Evolutionary conservation across 2,797 vertebrate species (phyloP), one percentile per base, ranked within the genome.

Genomic region (Zalophus californianus): DNA sequence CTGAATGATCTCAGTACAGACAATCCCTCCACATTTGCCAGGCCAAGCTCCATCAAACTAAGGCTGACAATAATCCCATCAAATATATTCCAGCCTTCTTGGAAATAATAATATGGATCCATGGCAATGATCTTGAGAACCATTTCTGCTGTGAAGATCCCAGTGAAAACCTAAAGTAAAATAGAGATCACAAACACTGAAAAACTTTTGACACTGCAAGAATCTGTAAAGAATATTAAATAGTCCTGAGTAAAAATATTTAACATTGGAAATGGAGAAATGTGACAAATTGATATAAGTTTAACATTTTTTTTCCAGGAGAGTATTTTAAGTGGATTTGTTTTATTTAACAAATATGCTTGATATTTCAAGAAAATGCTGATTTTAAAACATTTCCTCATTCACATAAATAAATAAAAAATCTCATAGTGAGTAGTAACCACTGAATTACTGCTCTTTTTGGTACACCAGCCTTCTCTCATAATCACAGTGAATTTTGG

Each of bases 61-160:
- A 99, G 98, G 96, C 98, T 99, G 97, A 99, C 99, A 8, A 99
- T 99, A 97, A 99, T 98, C 86, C 99, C 99, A 98, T 99, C 99
- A 98, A 99, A 99, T 98, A 99, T 99, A 98, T 99, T 99, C 99
- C 99, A 99, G 83, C 99, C 99, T 96, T 99, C 99, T 99, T 99
- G 99, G 96, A 99, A 99, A 98, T 99, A 99, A 97, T 99, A 99
- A 96, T 99, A 99, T 20, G 99, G 99, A 62, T 99, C 99, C 99
- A 99, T 98, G 64, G 99, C 99, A 97, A 99, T 99, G 96, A 99
- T 99, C 98, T 99, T 99, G 25, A 99, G 99, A 92, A 99, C 99
- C 99, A 99, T 99, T 98, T 99, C 99, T 97, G 99, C 99, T 44
- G 99, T 99, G 98, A 99, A 99, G 98, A 99, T 99, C 41, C 99